phyloP scores from a whole-genome alignment of 2,888 invertebrate species.

The Stenodema calcarata region DNA sequence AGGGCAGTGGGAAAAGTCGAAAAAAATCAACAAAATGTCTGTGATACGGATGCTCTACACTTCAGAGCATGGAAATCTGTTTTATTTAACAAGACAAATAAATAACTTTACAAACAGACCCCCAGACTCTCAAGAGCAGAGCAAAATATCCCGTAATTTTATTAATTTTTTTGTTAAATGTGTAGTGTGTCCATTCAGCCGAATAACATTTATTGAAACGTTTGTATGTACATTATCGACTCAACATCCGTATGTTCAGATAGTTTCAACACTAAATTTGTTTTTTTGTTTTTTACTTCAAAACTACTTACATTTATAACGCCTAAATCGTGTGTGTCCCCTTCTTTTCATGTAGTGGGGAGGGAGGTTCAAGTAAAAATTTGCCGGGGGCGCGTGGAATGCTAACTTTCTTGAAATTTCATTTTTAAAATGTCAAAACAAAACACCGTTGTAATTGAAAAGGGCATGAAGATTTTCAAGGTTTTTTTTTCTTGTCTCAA shows the following conservation, averaged over 20 bases:
- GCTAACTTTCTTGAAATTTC: conserved; percentile 20
- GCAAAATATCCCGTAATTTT: conserved; percentile 17
- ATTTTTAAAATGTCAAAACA: not conserved
- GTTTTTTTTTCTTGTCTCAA: not conserved
- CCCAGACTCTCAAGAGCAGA: not conserved
- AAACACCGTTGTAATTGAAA: not conserved
- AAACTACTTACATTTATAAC: conserved; percentile 46
- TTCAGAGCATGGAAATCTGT: not conserved
- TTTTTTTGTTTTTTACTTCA: conserved; percentile 32
- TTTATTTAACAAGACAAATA: conserved; percentile 38
- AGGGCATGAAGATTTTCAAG: not conserved
- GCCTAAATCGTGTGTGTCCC: conserved; percentile 48
- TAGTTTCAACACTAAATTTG: conserved; percentile 15
- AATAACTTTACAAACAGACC: conserved; percentile 21
- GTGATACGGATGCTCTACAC: not conserved
- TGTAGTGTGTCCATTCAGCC: conserved; percentile 15
- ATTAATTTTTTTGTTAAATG: conserved; percentile 15
- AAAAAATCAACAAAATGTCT: conserved; percentile 22
- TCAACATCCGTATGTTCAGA: conserved; percentile 29
- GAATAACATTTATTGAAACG: conserved; percentile 41
- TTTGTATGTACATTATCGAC: conserved; percentile 45
- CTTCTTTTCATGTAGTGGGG: not conserved
- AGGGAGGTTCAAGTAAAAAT: not conserved
- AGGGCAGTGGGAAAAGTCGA: not conserved
- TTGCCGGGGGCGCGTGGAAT: conserved; percentile 22